Evolutionary conservation across 2,888 invertebrate genomes (phyloP).

Genomic region (Hydriomena furcata): DNA sequence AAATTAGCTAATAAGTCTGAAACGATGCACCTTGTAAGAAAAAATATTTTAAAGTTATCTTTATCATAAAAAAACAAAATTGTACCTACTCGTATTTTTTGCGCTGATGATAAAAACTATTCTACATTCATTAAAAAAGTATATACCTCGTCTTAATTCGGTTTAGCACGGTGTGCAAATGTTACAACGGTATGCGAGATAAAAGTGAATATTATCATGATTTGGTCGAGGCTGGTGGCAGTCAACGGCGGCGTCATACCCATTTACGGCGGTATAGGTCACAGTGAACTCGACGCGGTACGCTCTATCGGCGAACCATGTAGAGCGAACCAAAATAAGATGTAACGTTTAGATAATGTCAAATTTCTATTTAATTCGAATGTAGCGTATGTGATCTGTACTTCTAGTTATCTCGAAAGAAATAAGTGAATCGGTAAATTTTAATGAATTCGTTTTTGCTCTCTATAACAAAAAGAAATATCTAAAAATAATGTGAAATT

Average conservation of each 20-base stretch:
- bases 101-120: too few relatives aligned
- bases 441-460: too few relatives aligned
- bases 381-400: slow-evolving; percentile 11
- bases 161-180: slow-evolving; percentile 43
- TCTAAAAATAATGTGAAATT: too few relatives aligned
- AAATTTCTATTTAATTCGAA: slow-evolving; percentile 32
- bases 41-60: too few relatives aligned
- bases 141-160: neutral
- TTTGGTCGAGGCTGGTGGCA: slow-evolving; percentile 59
- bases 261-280: slow-evolving; percentile 69
- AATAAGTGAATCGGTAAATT: too few relatives aligned
- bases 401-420: too few relatives aligned
- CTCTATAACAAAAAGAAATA: too few relatives aligned
- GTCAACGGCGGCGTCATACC: slow-evolving; percentile 55
- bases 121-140: too few relatives aligned
- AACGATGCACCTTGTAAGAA: too few relatives aligned
- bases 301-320: slow-evolving; percentile 54
- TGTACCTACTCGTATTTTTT: too few relatives aligned
- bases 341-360: slow-evolving; percentile 37
- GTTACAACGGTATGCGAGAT: slow-evolving; percentile 51
- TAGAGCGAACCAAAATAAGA: slow-evolving; percentile 46
- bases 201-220: slow-evolving; percentile 64
- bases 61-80: too few relatives aligned
- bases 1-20: too few relatives aligned
- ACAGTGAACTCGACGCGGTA: slow-evolving; percentile 47